A percentile compares a stretch with the other conserved stretches of the same genome.
Evolutionary conservation across 2,888 invertebrate species (phyloP).

Genomic region (Chironomus tentans): DNA sequence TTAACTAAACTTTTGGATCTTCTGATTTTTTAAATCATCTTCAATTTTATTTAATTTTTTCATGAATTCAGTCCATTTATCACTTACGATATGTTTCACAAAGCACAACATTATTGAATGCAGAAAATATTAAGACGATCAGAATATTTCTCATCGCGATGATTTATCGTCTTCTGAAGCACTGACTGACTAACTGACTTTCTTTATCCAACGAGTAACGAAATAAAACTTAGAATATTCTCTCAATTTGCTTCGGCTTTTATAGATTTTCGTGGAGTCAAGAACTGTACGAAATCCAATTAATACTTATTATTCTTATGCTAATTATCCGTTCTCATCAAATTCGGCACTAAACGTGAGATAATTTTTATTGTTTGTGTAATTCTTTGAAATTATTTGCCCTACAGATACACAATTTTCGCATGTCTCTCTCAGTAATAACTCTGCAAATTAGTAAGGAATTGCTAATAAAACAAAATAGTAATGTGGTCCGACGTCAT

Average conservation of each 20-base stretch:
- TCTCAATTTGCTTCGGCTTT: background rate
- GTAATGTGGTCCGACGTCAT: no score
- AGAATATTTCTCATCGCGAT: background rate
- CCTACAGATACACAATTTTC: no score
- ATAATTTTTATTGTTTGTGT: no score
- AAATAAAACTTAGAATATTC: background rate
- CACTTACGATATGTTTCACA: background rate
- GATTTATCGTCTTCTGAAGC: no score
- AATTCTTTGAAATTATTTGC: no score
- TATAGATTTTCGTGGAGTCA: background rate
- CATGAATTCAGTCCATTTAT: background rate
- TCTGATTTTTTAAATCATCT: no score
- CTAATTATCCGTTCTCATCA: slow-evolving; percentile 1
- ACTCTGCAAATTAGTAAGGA: no score
- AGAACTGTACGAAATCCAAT: background rate
- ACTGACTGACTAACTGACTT: background rate
- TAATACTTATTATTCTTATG: background rate
- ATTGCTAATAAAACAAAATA: no score
- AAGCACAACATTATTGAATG: background rate
- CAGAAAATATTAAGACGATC: background rate
- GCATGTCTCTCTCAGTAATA: no score
- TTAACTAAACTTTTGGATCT: no score
- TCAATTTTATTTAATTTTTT: no score
- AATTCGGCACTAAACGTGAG: background rate
- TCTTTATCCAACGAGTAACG: background rate